phyloP scores from a whole-genome alignment of 2,888 invertebrate genomes.

The Caenorhabditis sp. region DNA sequence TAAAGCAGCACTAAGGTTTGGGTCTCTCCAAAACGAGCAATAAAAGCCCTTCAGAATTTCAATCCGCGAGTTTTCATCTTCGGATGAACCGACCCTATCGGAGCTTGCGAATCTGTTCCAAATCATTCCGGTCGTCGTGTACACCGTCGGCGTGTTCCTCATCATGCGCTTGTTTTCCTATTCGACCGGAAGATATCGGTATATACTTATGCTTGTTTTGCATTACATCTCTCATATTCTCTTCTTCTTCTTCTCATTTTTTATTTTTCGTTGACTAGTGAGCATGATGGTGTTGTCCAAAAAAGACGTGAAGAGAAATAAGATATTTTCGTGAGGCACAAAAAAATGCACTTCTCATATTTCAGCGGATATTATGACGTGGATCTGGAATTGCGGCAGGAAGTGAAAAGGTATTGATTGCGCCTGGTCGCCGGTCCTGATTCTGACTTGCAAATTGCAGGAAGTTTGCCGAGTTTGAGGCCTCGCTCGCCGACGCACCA shows the following conservation, averaged over 20 bases:
- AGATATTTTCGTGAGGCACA: background rate
- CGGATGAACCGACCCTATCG: conserved; percentile 13
- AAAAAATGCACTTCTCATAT: conserved; percentile 20
- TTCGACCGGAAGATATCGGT: conserved; percentile 47
- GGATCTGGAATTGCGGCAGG: conserved; percentile 31
- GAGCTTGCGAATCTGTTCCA: conserved; percentile 26
- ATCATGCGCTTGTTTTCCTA: conserved; percentile 39
- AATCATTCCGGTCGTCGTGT: conserved; percentile 28
- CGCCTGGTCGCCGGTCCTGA: background rate
- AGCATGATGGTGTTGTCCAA: background rate
- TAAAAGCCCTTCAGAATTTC: conserved; percentile 24
- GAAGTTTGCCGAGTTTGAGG: conserved; percentile 26
- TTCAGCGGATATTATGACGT: conserved; percentile 54
- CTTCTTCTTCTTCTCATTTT: conserved; percentile 2
- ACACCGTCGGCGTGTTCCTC: conserved; percentile 36
- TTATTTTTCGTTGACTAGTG: background rate
- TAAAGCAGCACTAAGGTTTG: too few species aligned
- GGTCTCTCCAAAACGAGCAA: background rate
- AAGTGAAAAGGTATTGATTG: conserved; percentile 15
- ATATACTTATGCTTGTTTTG: conserved; percentile 26
- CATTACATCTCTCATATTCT: background rate
- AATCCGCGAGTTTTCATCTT: conserved; percentile 8
- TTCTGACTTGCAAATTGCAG: conserved; percentile 17
- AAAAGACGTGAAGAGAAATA: background rate
- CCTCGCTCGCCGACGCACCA: background rate